Evolutionary conservation across 2,888 invertebrate species (phyloP), one percentile per base, ranked within the genome.

Genomic region (Liodrosophila aerea): DNA sequence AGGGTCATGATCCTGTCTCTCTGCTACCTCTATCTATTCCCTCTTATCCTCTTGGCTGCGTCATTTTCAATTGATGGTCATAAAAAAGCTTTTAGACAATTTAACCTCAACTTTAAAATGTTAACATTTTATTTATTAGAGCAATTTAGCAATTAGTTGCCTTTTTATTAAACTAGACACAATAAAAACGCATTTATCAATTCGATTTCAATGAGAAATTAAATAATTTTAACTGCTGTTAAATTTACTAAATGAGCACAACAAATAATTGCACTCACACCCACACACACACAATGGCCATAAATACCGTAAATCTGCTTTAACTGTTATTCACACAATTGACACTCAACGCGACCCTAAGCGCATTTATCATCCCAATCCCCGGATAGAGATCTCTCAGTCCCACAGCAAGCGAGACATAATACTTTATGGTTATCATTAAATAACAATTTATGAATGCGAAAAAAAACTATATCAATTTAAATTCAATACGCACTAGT

Each of bases 281-380:
- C 45, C 7, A 18, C 22, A 13, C 15, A n/a, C 29, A 54, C 49
- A 56, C 51, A 39, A 46, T 43, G 29, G 50, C 57, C 44, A 58
- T 64, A 69, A 75, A 75, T 82, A 64, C 34, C 69, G 52, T 56
- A 64, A 77, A 85, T 77, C 82, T 78, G 76, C 62, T 22, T 61
- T 57, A 61, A 57, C 62, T 71, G 77, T 82, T 77, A 60, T 77
- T 56, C 71, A 64, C 53, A 77, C 82, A 77, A 70, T 81, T 81
- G 71, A 77, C 71, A 70, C 64, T 64, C 64, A 78, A 58, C 64
- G 73, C 60, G 80, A 64, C 76, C 74, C 78, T 58, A 57, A 64
- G 49, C 71, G 53, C 62, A 77, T 82, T 77, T 64, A 81, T 84
- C 85, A 77, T 61, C 56, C 29, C 40, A 9, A 11, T 29, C 43